These are phyloP conservation scores for Aethes cnicana DNA, from an alignment of 2,888 invertebrate species.

Conservation along the genomic window DNA sequence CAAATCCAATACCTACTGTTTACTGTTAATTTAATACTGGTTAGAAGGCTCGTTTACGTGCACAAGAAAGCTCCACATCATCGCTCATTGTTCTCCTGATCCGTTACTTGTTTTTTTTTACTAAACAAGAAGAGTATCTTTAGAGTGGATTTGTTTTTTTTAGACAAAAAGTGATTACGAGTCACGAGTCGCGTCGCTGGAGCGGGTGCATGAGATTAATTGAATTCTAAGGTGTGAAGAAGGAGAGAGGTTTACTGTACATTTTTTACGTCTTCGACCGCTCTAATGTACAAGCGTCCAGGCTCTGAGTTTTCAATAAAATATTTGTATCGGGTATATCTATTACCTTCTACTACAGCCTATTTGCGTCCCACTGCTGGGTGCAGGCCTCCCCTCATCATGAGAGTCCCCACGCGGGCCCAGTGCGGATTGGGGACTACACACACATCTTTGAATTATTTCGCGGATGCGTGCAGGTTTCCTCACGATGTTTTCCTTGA, in stretches of 20 bases:
- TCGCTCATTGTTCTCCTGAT: conserved; percentile 55
- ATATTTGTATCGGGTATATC: too few species aligned
- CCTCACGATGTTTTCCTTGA: too few species aligned
- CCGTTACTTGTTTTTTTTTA: conserved; percentile 54
- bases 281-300: conserved; percentile 32
- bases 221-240: conserved; percentile 79
- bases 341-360: too few species aligned
- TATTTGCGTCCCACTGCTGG: too few species aligned
- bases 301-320: too few species aligned
- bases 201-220: conserved; percentile 71
- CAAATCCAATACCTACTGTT: conserved; percentile 9
- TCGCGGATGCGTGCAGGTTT: too few species aligned
- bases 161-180: conserved; percentile 71
- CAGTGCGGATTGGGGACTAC: background rate
- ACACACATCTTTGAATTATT: background rate
- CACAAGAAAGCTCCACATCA: conserved; percentile 52
- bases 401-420: too few species aligned
- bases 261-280: conserved; percentile 43
- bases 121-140: conserved; percentile 46
- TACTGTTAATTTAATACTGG: conserved; percentile 1
- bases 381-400: too few species aligned
- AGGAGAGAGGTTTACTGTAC: conserved; percentile 48
- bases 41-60: conserved; percentile 32
- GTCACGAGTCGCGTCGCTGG: conserved; percentile 68
- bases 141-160: conserved; percentile 50